phyloP scores from a whole-genome alignment of 1,140 invertebrate genomes.

The Heliconius nattereri region DNA sequence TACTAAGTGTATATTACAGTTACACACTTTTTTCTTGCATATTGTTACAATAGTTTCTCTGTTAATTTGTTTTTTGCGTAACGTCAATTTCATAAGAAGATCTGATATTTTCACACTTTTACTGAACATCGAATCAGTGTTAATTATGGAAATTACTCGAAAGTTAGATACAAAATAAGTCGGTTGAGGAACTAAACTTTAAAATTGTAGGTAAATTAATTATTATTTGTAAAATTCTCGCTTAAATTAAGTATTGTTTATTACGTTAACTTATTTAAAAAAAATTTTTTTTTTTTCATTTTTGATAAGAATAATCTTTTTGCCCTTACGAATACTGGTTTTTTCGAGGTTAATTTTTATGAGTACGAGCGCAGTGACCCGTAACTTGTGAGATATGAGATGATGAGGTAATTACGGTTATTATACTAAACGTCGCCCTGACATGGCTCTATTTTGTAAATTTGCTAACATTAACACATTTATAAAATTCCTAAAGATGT shows the following conservation, averaged over 20 bases:
- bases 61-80: conserved; percentile 8
- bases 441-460: conserved; percentile 34
- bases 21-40: neutral
- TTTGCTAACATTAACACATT: conserved; percentile 25
- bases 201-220: neutral
- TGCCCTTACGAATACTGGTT: neutral
- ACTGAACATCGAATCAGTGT: neutral
- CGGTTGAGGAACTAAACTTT: neutral
- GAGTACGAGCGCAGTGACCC: conserved; percentile 18
- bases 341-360: neutral
- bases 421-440: conserved; percentile 40
- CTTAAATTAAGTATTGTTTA: neutral
- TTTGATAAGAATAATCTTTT: too few species aligned
- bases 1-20: too few species aligned
- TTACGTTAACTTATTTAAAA: too few species aligned
- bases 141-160: conserved; percentile 12
- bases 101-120: neutral
- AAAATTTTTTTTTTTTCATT: too few species aligned
- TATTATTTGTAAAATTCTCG: too few species aligned
- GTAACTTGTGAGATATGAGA: conserved; percentile 22
- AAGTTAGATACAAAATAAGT: neutral
- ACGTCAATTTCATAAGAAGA: neutral
- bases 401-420: conserved; percentile 37
- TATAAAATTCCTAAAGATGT: conserved; percentile 27
- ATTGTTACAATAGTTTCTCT: neutral